Conservation (phyloP, 2,113 vertebrate species). For the Grantiella picta region DNA sequence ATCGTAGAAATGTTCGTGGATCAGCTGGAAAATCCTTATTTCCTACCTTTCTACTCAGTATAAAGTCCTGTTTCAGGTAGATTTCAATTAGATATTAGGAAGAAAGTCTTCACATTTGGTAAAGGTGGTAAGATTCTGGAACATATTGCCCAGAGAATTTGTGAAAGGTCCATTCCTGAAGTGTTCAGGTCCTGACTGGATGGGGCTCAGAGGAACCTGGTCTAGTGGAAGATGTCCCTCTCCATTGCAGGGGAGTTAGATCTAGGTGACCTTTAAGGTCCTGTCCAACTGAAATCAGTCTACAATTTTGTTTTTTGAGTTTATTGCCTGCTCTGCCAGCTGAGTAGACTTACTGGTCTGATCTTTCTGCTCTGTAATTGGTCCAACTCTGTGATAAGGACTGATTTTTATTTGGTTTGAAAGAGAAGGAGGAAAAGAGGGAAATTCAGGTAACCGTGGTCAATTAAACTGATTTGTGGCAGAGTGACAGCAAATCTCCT, state of each 20-base stretch:
- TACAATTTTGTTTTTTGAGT: not conserved
- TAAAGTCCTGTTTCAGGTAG: not conserved
- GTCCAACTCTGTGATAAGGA: not conserved
- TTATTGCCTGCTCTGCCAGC: not conserved
- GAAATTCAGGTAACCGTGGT: not conserved
- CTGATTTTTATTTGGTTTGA: not conserved
- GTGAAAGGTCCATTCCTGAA: not conserved
- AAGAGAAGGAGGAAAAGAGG: not conserved
- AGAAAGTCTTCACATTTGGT: not conserved
- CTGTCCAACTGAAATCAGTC: not conserved
- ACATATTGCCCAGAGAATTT: not conserved
- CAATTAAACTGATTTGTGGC: slow-evolving; percentile 34
- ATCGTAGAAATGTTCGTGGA: not conserved
- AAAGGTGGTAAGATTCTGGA: not conserved
- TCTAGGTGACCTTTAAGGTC: not conserved
- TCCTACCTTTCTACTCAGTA: not conserved
- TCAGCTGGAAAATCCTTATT: not conserved
- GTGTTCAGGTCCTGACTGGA: not conserved
- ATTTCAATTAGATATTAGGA: not conserved
- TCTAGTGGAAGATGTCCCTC: not conserved
- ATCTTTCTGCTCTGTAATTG: not conserved
- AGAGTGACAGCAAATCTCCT: not conserved
- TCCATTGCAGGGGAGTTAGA: not conserved
- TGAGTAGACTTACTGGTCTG: not conserved
- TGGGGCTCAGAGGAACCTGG: not conserved